phyloP scores from a whole-genome alignment of 1,140 invertebrate species.

The Euura lappo region DNA sequence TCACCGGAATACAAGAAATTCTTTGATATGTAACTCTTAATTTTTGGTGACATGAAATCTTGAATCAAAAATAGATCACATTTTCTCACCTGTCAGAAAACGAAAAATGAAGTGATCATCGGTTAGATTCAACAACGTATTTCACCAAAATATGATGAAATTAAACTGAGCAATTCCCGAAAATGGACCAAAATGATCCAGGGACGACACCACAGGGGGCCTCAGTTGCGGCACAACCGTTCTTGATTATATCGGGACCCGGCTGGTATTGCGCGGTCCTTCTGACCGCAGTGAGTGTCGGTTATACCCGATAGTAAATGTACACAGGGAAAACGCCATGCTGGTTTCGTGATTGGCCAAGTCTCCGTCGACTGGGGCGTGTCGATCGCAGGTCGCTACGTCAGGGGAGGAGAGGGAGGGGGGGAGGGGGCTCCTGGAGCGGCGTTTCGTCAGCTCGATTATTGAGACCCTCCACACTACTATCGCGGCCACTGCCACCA shows the following conservation, averaged over 20 bases:
- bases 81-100: too few species aligned
- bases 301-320: conserved; percentile 1
- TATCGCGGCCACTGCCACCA: not conserved
- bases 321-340: conserved; percentile 43
- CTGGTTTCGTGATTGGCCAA: conserved; percentile 48
- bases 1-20: too few species aligned
- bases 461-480: conserved; percentile 12
- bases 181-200: conserved; percentile 20
- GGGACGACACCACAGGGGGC: conserved; percentile 18
- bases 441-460: not conserved
- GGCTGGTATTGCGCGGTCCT: conserved; percentile 10
- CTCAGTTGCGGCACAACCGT: conserved; percentile 33
- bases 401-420: conserved; percentile 9
- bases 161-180: too few species aligned
- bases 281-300: not conserved
- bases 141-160: too few species aligned
- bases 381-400: conserved; percentile 4
- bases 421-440: not conserved
- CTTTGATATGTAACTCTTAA: too few species aligned
- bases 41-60: too few species aligned
- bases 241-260: conserved; percentile 47
- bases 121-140: too few species aligned
- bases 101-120: too few species aligned
- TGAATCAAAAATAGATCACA: too few species aligned
- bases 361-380: conserved; percentile 26